These are phyloP conservation scores for Taxidea taxus DNA, from an alignment of 2,113 vertebrate genomes.

Conservation along the genomic window DNA sequence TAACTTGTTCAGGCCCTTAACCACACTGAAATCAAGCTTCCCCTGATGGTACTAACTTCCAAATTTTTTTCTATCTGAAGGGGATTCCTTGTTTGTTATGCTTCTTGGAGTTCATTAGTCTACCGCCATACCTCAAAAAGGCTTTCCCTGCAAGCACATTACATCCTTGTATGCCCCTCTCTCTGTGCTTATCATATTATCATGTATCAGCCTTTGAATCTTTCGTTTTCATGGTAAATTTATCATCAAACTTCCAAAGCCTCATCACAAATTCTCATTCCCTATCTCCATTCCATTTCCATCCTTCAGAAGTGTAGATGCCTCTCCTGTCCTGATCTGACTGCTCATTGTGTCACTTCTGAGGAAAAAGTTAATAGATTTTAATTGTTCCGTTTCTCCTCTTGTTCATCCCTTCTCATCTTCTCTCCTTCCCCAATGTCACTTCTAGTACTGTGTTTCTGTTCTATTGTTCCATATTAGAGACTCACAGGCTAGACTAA, in stretches of 20 bases:
- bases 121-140: neutral
- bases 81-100: neutral
- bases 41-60: neutral
- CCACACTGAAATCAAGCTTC: neutral
- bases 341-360: neutral
- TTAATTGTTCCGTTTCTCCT: neutral
- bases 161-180: neutral
- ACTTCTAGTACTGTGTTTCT: neutral
- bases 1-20: neutral
- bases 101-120: neutral
- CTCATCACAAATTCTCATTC: neutral
- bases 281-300: neutral
- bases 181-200: neutral
- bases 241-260: neutral
- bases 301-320: neutral
- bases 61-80: neutral
- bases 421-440: neutral
- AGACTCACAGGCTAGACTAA: neutral
- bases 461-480: neutral
- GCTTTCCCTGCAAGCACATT: neutral
- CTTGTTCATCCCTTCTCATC: neutral
- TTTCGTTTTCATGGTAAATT: neutral
- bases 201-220: neutral
- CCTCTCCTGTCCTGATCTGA: neutral
- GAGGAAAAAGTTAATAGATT: neutral